Conservation (phyloP, 2,888 invertebrate genomes). For the Antheraea yamamai region DNA sequence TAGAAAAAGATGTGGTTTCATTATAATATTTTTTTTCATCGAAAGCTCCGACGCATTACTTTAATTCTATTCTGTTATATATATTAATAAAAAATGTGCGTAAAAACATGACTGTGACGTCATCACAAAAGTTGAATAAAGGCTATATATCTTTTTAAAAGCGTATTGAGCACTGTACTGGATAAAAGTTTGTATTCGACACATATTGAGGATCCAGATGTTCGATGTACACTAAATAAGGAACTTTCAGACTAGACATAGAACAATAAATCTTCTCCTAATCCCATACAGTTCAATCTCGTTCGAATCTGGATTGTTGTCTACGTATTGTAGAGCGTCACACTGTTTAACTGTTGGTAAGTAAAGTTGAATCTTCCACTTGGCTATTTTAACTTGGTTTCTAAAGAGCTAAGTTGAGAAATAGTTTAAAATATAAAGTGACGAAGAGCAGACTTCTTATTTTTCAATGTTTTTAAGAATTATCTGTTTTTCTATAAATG, state of each 20-base stretch:
- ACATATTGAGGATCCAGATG: background rate
- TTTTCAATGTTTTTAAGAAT: background rate
- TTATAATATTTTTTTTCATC: too few relatives aligned
- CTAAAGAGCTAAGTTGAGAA: background rate
- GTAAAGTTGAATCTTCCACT: background rate
- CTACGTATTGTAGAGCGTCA: background rate
- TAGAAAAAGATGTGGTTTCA: too few relatives aligned
- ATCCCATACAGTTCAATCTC: background rate
- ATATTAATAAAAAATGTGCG: background rate
- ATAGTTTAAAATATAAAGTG: background rate
- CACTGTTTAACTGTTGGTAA: too few relatives aligned
- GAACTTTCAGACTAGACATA: background rate
- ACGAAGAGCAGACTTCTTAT: background rate
- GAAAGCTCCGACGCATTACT: too few relatives aligned
- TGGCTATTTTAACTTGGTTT: background rate
- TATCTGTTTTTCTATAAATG: background rate
- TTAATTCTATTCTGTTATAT: background rate
- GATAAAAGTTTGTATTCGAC: slow-evolving; percentile 9
- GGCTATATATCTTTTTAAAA: background rate
- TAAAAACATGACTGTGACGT: background rate
- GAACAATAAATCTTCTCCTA: background rate
- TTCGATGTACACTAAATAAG: slow-evolving; percentile 1
- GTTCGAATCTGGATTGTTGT: background rate
- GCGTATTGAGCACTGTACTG: background rate
- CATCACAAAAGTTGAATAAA: background rate